A percentile compares a stretch with the other conserved stretches of the same genome.
These are phyloP conservation scores for Rhabdornis inornatus DNA, from an alignment of 2,113 vertebrate genomes.

Conservation along the genomic window DNA sequence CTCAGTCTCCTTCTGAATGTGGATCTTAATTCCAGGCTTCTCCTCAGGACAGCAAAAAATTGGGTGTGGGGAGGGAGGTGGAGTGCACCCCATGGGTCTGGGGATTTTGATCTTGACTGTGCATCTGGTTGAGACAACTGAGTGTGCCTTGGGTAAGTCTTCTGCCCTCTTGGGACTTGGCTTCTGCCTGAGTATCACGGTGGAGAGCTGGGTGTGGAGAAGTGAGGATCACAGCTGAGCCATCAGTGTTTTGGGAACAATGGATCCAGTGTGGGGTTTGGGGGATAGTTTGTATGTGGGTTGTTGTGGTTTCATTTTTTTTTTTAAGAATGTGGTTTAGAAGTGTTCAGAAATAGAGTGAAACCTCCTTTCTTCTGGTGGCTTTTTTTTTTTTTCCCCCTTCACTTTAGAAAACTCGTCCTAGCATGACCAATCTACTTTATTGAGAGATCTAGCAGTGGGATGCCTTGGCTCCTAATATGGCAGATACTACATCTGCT, in stretches of 20 bases:
- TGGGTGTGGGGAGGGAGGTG: background rate
- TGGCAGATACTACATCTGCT: background rate
- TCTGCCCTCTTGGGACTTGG: background rate
- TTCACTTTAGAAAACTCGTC: background rate
- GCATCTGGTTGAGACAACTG: background rate
- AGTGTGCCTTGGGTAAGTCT: background rate
- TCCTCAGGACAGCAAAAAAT: background rate
- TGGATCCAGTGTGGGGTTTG: background rate
- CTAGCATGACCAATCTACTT: background rate
- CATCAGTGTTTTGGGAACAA: background rate
- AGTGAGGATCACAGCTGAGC: background rate
- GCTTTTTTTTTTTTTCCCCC: too few relatives aligned
- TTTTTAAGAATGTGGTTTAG: background rate
- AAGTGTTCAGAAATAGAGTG: background rate
- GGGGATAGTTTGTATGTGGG: accelerated
- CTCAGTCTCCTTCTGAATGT: background rate
- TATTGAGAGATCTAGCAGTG: background rate
- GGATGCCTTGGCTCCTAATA: background rate
- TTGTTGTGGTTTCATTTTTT: background rate
- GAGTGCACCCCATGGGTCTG: accelerated
- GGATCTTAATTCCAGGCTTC: background rate
- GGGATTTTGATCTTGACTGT: background rate
- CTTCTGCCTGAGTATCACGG: background rate
- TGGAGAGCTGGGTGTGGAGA: background rate
- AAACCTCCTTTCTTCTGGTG: background rate